Percentiles rank a stretch among this genome's conserved stretches.
These are phyloP conservation scores for Dermochelys coriacea DNA, from an alignment of 2,797 vertebrate species.

Conservation along the genomic window DNA sequence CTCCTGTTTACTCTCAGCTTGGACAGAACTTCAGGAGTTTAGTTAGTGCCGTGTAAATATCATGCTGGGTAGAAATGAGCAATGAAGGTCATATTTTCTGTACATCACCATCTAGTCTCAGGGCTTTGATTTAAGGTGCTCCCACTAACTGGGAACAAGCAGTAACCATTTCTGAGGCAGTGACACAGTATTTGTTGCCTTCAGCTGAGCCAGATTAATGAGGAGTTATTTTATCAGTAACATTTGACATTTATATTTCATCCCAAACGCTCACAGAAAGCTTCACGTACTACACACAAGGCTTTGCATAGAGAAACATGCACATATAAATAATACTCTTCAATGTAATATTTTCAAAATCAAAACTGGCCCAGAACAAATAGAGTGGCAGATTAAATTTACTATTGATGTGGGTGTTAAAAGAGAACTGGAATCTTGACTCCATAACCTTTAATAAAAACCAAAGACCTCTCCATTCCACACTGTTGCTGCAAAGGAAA, in stretches of 20 bases:
- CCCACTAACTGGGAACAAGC: slow-evolving; percentile 12
- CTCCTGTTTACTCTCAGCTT: not conserved
- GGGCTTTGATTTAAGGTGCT: not conserved
- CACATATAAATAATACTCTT: not conserved
- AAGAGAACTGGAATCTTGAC: not conserved
- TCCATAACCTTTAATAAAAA: not conserved
- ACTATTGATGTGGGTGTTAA: not conserved
- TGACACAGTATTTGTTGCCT: not conserved
- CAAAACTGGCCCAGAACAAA: not conserved
- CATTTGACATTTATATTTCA: not conserved
- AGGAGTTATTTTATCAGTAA: not conserved
- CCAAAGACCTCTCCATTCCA: not conserved
- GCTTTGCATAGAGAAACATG: not conserved
- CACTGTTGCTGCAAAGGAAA: not conserved
- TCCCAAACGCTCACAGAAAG: not conserved
- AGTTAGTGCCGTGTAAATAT: not conserved
- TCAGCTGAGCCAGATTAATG: not conserved
- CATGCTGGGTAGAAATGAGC: not conserved
- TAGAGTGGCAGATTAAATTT: accelerated
- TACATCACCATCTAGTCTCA: not conserved
- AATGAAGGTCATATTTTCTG: not conserved
- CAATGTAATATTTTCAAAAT: accelerated
- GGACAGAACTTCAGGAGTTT: not conserved
- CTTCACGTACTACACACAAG: not conserved
- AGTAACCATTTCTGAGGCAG: not conserved